Evolutionary conservation across 2,113 vertebrate species (phyloP), one percentile per base, ranked within the genome.

Genomic region (Trachemys scripta): DNA sequence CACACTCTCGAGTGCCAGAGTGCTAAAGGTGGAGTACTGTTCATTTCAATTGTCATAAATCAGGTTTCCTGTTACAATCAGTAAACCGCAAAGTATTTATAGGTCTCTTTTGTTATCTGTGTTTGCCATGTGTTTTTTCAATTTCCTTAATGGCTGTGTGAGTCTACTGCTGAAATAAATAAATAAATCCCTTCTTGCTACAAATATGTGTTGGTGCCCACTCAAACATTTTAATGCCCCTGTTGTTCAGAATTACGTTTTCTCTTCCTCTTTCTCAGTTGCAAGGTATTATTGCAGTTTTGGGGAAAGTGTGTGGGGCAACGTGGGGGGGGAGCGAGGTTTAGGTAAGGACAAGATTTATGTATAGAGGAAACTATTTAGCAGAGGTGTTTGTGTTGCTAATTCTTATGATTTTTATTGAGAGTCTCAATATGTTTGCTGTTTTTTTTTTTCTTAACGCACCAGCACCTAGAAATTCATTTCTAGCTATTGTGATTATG

Each of bases 61-160:
- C 54, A n/a, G 81, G 85, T 75, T 56, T 72, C 87, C 57, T 82
- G 83, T 53, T 47, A 47, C 75, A 27, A 47, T 47, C 42, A 78
- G 75, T 90, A 75, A 88, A 96, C 79, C 54, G 2, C 31, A 65
- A 85, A 88, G 89, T 91, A 83, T 96, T 95, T 95, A 83, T 93
- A 87, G 93, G 81, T 4, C 5, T 4, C 25, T 78, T 78, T 78
- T 54, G 80, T 93, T 95, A 87, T 49, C 91, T 81, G 87, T 31
- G 3, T 2, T 2, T 87, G 89, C 82, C 1, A 0, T 57, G 53
- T 45, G 50, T 24, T 90, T 96, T 65, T 88, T 85, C 82, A 87
- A 79, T 79, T 94, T 88, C 79, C 89, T 79, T 42, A 47, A 50
- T 88, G 92, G 38, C 49, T 47, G 29, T 65, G 29, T 0, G 19